Base-by-base conservation (phyloP, 2,113 vertebrate species). In the Channa maculata region DNA sequence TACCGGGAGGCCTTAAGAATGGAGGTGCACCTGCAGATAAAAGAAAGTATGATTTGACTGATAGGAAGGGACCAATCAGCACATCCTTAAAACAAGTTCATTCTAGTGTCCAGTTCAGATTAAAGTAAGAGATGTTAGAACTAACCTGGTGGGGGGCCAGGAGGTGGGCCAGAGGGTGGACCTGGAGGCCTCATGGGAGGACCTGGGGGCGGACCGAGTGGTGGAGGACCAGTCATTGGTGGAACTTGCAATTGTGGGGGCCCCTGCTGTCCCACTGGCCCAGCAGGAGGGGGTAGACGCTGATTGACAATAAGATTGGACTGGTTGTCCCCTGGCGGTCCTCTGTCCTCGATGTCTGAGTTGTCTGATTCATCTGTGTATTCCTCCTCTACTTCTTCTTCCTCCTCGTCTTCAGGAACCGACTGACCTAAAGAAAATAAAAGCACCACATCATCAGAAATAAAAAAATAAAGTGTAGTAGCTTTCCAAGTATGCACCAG, bases 91-190 rank as follows among this genome's bases (percentile, higher is more conserved):
- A 36, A 41, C 3, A 39, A 49, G 38, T 15, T 15, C 50, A 66
- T 43, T 76, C 9, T 63, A 49, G 8, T 52, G 13, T 55, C 9
- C 0, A 57, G n/a, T 10, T 50, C 50, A 65, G 45, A 60, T 4
- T 15, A n/a, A 41, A 52, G 2, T 3, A 24, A 24, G 24, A 24
- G 24, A 24, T 24, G 24, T 24, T 24, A 24, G 24, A 24, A 82
- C 87, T 88, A 48, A 97, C 98, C 98, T 84, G 98, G 97, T 51
- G 98, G 98, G 41, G 98, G 98, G 0, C 97, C 98, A n/a, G 98
- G 97, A 65, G 97, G 98, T n/a, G 95, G 96, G 51, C 97, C 97
- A 0, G 97, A 96, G 0, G 97, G 98, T 46, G 97, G 98, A 34
- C 98, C 97, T 33, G 97, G 98, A 8, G 98, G 97, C 61, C 98